Evolutionary conservation across 2,797 vertebrate species (phyloP).

Genomic region (Sardinella longiceps): DNA sequence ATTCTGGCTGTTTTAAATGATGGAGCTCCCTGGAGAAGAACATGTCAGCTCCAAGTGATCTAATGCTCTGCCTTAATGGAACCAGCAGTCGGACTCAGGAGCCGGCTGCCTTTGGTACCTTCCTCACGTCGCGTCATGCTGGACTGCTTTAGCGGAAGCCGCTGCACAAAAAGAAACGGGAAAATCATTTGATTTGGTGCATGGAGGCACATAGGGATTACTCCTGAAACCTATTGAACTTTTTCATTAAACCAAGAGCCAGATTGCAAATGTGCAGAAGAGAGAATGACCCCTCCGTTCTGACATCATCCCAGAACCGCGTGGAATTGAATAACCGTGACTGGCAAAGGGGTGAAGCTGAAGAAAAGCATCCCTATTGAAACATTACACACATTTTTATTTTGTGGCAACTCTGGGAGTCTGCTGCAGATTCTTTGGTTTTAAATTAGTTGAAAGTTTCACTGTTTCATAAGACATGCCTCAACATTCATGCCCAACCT

Average conservation of each 20-base stretch:
- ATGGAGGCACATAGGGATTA: slow-evolving; percentile 7
- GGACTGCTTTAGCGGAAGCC: background rate
- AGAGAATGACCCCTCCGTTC: background rate
- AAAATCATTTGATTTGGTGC: slow-evolving; percentile 22
- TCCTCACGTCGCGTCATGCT: background rate
- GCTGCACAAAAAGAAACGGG: too few relatives aligned
- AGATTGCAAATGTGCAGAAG: slow-evolving; percentile 14
- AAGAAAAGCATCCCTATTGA: background rate
- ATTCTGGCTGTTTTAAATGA: slow-evolving; percentile 39
- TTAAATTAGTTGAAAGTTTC: too few relatives aligned
- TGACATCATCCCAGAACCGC: slow-evolving; percentile 9
- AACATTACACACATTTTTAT: background rate
- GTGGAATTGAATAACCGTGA: background rate
- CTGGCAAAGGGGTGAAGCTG: background rate
- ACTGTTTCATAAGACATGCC: too few relatives aligned
- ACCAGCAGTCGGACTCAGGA: background rate
- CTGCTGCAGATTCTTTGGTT: too few relatives aligned
- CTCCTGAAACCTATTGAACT: slow-evolving; percentile 18
- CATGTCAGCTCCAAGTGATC: slow-evolving; percentile 30
- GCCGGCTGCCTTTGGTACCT: background rate
- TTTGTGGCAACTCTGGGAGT: background rate
- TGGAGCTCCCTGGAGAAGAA: slow-evolving; percentile 29
- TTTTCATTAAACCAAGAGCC: slow-evolving; percentile 8
- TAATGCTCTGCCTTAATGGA: slow-evolving; percentile 31
- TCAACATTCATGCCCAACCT: too few relatives aligned